Conservation (phyloP, 2,113 vertebrate species). For the Arizona elegans region DNA sequence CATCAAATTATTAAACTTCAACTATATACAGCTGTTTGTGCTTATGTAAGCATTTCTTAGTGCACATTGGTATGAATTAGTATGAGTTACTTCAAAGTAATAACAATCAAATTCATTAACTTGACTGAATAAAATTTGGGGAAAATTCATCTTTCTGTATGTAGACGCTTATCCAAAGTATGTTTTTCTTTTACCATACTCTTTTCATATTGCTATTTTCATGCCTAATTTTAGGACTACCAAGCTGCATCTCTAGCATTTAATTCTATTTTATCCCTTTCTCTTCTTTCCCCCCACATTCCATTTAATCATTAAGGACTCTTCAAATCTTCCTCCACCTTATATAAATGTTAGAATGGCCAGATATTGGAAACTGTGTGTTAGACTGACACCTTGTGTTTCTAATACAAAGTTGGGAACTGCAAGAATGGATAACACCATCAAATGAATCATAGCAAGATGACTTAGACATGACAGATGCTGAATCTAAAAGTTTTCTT, state of each 20-base stretch:
- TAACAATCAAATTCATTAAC: neutral
- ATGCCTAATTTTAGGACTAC: neutral
- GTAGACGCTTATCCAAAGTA: neutral
- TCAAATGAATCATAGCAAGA: neutral
- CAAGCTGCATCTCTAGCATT: neutral
- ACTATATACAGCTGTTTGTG: neutral
- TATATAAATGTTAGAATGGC: neutral
- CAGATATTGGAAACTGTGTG: neutral
- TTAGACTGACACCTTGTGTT: conserved; percentile 12
- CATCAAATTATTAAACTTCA: neutral
- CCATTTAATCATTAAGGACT: neutral
- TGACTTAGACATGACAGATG: neutral
- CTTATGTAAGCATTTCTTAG: neutral
- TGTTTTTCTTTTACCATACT: neutral
- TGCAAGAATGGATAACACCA: neutral
- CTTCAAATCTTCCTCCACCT: neutral
- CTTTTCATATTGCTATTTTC: neutral
- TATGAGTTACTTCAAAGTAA: neutral
- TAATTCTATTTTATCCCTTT: neutral
- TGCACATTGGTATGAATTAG: neutral
- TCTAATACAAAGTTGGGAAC: no score
- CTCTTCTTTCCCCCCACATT: no score
- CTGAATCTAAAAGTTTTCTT: neutral
- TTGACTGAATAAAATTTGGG: neutral
- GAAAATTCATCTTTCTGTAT: neutral